These are phyloP conservation scores for Aphidius ervi DNA, from an alignment of 1,140 invertebrate genomes.

Conservation along the genomic window DNA sequence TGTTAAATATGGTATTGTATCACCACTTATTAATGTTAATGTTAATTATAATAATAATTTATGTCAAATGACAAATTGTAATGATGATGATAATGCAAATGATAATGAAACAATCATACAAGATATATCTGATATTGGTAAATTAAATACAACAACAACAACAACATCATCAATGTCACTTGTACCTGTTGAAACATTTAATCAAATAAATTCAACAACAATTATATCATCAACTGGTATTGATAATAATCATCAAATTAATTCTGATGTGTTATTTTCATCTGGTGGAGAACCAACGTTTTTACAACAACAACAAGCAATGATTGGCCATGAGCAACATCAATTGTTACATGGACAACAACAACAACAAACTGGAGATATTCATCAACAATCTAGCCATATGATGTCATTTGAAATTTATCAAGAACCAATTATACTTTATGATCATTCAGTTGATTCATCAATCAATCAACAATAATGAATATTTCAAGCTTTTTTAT, in stretches of 20 bases:
- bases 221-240: constrained; percentile 25
- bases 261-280: neutral
- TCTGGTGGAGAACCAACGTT: constrained; percentile 22
- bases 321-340: constrained; percentile 21
- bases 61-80: constrained; percentile 31
- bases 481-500: constrained; percentile 9
- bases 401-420: constrained; percentile 42
- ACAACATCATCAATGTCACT: constrained; percentile 42
- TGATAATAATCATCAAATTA: constrained; percentile 13
- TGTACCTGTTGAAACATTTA: constrained; percentile 43
- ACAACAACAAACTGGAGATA: constrained; percentile 27
- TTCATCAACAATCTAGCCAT: constrained; percentile 12
- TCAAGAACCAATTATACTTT: constrained; percentile 40
- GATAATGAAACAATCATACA: constrained; percentile 27
- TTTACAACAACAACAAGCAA: constrained; percentile 23
- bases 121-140: constrained; percentile 31
- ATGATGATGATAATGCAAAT: constrained; percentile 38
- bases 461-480: constrained; percentile 35
- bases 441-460: constrained; percentile 36
- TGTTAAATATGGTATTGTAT: constrained; percentile 72
- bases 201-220: constrained; percentile 34
- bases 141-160: constrained; percentile 37
- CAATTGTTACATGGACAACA: constrained; percentile 26
- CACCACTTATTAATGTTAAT: constrained; percentile 61
- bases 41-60: constrained; percentile 42